Evolutionary conservation across 2,888 invertebrate genomes (phyloP).

Genomic region (Volucella bombylans): DNA sequence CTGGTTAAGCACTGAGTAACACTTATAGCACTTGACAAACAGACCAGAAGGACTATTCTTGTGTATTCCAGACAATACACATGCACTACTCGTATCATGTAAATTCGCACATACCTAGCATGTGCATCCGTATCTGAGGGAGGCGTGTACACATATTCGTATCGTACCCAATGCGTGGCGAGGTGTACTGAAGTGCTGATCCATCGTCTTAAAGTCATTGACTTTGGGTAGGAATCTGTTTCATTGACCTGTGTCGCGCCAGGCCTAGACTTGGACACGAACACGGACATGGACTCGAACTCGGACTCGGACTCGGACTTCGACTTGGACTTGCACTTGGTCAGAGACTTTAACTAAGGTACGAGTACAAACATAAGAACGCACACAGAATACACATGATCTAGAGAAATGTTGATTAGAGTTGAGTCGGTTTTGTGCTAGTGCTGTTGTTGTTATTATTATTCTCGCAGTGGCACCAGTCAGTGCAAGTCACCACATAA

Average conservation of each 20-base stretch:
- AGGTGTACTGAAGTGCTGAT: background rate
- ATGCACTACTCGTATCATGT: background rate
- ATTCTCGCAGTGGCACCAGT: constrained; percentile 1
- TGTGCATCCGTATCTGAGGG: constrained; percentile 4
- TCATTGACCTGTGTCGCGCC: constrained; percentile 49
- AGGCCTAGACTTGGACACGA: constrained; percentile 34
- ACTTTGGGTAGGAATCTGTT: constrained; percentile 51
- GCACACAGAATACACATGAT: constrained; percentile 35
- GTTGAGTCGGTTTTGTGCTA: no score
- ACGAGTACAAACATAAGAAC: no score
- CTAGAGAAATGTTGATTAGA: constrained; percentile 26
- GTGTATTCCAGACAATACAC: background rate
- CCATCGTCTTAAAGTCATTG: constrained; percentile 47
- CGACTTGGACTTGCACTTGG: no score
- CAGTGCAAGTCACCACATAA: constrained; percentile 2
- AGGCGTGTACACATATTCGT: background rate
- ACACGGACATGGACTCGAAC: background rate
- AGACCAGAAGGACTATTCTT: constrained; percentile 14
- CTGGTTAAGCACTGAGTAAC: background rate
- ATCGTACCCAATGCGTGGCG: background rate
- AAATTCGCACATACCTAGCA: constrained; percentile 13
- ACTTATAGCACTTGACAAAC: background rate
- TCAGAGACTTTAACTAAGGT: background rate
- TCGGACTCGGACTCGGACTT: background rate
- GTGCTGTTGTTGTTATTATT: constrained; percentile 20